Conservation (phyloP, 2,888 invertebrate species). For the Himalopsyche tibetana region DNA sequence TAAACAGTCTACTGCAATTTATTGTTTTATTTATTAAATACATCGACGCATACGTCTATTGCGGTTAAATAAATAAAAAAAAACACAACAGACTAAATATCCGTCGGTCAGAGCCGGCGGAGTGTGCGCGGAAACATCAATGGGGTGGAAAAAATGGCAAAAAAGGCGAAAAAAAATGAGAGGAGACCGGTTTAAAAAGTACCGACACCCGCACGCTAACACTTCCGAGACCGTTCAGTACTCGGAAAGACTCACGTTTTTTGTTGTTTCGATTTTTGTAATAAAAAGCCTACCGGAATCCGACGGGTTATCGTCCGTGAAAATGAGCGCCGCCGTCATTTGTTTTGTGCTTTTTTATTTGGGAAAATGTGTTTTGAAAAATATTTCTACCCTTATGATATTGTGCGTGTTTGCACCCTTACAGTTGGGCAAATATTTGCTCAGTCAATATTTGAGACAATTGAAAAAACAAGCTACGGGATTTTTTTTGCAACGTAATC, state of each 20-base stretch:
- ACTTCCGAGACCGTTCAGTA: conserved; percentile 18
- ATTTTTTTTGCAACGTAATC: too few relatives aligned
- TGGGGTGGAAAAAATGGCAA: conserved; percentile 58
- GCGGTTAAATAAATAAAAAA: conserved; percentile 51
- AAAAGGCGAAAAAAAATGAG: conserved; percentile 45
- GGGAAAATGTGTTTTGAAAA: conserved; percentile 11
- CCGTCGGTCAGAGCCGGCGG: conserved; percentile 54
- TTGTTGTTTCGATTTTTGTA: conserved; percentile 14
- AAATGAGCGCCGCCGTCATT: conserved; percentile 21
- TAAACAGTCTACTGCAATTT: neutral
- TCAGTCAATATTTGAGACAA: neutral
- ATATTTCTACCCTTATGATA: conserved; percentile 13
- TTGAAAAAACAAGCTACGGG: too few relatives aligned
- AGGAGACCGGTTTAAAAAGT: conserved; percentile 4
- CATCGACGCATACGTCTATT: conserved; percentile 46
- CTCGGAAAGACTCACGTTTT: conserved; percentile 4
- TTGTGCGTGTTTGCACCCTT: neutral
- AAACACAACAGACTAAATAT: conserved; percentile 55
- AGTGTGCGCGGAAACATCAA: conserved; percentile 52
- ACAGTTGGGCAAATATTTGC: neutral
- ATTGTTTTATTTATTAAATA: neutral
- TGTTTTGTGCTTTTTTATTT: neutral
- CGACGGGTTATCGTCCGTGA: conserved; percentile 19
- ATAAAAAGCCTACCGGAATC: conserved; percentile 8
- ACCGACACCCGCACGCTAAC: conserved; percentile 24